A percentile compares a stretch with the other conserved stretches of the same genome.
Evolutionary conservation across 1,140 invertebrate genomes (phyloP).

Genomic region (Anoplolepis gracilipes): DNA sequence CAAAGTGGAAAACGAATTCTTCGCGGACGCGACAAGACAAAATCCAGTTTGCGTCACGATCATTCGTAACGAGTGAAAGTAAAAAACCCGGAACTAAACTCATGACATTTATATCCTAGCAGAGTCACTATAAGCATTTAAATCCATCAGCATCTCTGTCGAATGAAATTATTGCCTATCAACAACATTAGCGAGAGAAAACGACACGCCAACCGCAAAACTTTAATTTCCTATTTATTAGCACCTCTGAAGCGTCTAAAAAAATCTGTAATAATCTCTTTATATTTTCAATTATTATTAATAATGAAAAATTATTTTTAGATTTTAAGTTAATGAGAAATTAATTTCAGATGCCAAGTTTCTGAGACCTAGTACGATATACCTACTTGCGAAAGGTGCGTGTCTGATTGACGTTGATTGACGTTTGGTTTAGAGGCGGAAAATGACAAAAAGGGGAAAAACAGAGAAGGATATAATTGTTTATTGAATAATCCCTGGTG

Average conservation of each 20-base stretch:
- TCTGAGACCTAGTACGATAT: too few species aligned
- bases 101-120: slow-evolving; percentile 58
- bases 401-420: slow-evolving; percentile 6
- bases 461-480: slow-evolving; percentile 35
- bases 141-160: slow-evolving; percentile 56
- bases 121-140: slow-evolving; percentile 22
- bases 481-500: slow-evolving; percentile 57
- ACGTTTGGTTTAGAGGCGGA: not conserved
- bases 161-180: slow-evolving; percentile 43
- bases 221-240: not conserved
- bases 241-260: not conserved
- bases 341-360: not conserved
- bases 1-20: slow-evolving; percentile 37
- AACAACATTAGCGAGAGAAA: slow-evolving; percentile 51
- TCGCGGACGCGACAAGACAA: slow-evolving; percentile 46
- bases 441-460: not conserved
- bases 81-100: slow-evolving; percentile 79
- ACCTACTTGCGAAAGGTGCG: not conserved
- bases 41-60: slow-evolving; percentile 78
- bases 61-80: slow-evolving; percentile 83
- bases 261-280: not conserved
- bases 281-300: not conserved
- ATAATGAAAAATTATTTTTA: not conserved
- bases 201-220: slow-evolving; percentile 34
- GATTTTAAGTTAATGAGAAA: not conserved